Evolutionary conservation across 2,797 vertebrate genomes (phyloP), one percentile per base, ranked within the genome.

Genomic region (Synaphobranchus kaupii): DNA sequence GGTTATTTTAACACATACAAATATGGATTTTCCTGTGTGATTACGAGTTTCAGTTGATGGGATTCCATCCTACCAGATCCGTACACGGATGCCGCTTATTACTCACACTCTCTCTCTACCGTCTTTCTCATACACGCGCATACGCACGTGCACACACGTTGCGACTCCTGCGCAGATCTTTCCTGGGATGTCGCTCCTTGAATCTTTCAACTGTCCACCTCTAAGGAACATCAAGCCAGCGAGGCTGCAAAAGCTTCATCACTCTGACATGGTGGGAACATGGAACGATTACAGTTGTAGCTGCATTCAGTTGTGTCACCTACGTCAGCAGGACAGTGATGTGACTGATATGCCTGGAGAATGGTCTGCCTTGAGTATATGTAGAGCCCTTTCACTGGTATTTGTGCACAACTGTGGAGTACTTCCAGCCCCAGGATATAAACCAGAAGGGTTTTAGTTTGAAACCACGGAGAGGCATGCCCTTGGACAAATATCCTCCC

Each of bases 1-100:
- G 47, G 47, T 50, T 48, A 81, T 81, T 81, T 81, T 81, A 25
- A 81, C 78, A 81, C 78, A 25, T 50, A 81, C 78, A 81, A 81
- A 81, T 48, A 50, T 81, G 47, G 78, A 48, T 50, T 81, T 81
- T 50, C 78, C 78, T 81, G 78, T 81, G 78, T 50, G 44, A 76
- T 76, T 44, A 76, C 13, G 73, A 76, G 73, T 34, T 73, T 80
- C 39, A 80, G 39, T 25, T 25, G 50, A 81, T 50, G 78, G 44
- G 10, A 47, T 81, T 50, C 78, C 78, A 25, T 50, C 3, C 13
- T 81, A n/a, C 44, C 78, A 81, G 78, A 25, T 50, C 3, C 78
- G 50, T 9, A 9, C 12, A 39, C 39, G 34, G 34, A 31, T 22
- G 17, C 17, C 76, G 15, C 15, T 80, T 80, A 31, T 80, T 17